A percentile compares a stretch with the other conserved stretches of the same genome.
Evolutionary conservation across 2,888 invertebrate genomes (phyloP).

Genomic region (Orthosia gothica): DNA sequence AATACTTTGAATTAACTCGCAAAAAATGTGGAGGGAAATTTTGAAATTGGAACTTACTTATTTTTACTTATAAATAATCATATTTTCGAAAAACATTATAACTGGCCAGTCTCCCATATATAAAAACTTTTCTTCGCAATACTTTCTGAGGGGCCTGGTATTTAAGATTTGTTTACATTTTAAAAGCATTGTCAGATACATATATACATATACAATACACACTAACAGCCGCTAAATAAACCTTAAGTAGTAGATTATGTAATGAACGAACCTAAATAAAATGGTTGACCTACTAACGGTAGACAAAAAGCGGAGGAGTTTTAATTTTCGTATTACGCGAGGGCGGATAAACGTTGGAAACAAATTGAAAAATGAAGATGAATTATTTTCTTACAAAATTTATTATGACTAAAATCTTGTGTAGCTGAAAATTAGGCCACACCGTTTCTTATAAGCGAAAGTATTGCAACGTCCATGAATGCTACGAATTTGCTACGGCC

Average conservation of each 20-base stretch:
- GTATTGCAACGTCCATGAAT: neutral
- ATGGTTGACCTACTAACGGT: constrained; percentile 19
- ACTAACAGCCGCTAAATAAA: too few species aligned
- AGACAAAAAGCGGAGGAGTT: constrained; percentile 28
- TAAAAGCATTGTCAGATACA: too few species aligned
- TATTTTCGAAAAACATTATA: too few species aligned
- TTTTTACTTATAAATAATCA: too few species aligned
- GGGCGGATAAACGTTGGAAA: constrained; percentile 1
- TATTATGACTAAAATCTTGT: neutral
- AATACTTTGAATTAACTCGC: too few species aligned
- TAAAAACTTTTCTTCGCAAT: too few species aligned
- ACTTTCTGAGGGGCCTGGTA: too few species aligned
- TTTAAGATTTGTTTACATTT: too few species aligned
- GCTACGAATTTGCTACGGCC: neutral
- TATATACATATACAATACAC: too few species aligned
- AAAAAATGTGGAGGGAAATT: too few species aligned
- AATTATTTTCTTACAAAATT: neutral
- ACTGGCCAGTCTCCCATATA: too few species aligned
- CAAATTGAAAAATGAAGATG: neutral
- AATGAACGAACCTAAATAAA: constrained; percentile 6
- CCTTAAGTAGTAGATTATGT: neutral
- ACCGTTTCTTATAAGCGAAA: neutral
- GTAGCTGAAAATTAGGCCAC: neutral
- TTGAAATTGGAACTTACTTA: too few species aligned
- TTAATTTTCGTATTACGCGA: neutral